These are phyloP conservation scores for Athrips mouffetella DNA, from an alignment of 2,888 invertebrate genomes.

Conservation along the genomic window DNA sequence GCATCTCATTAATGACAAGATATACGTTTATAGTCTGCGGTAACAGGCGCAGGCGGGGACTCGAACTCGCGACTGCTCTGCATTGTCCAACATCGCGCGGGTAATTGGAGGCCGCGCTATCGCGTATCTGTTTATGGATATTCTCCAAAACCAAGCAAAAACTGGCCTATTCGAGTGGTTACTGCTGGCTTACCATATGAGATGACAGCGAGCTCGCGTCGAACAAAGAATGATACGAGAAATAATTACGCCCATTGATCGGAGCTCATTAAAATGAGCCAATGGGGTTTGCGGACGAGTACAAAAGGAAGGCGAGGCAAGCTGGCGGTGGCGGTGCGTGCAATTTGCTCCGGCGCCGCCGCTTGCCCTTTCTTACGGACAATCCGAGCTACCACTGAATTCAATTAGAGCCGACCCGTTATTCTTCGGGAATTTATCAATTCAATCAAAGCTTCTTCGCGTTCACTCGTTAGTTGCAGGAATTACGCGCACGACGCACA, in stretches of 20 bases:
- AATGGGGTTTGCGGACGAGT: conserved; percentile 48
- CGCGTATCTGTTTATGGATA: conserved; percentile 50
- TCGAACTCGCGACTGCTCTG: conserved; percentile 33
- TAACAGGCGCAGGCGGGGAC: conserved; percentile 35
- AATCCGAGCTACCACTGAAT: conserved; percentile 58
- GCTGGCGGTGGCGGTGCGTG: conserved; percentile 39
- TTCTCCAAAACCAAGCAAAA: conserved; percentile 63
- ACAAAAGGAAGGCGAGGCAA: conserved; percentile 56
- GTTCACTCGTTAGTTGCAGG: conserved; percentile 31
- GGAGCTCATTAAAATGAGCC: conserved; percentile 70
- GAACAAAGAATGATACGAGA: conserved; percentile 69
- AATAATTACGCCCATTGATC: conserved; percentile 77
- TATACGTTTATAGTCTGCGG: conserved; percentile 44
- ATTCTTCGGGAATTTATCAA: conserved; percentile 49
- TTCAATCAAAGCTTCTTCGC: conserved; percentile 36
- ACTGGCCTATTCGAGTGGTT: conserved; percentile 29
- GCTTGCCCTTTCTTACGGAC: conserved; percentile 64
- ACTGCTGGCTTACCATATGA: conserved; percentile 41
- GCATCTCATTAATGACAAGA: conserved; percentile 21
- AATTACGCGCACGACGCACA: conserved; percentile 14
- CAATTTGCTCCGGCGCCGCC: conserved; percentile 69
- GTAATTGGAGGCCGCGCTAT: conserved; percentile 53
- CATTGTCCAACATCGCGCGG: conserved; percentile 50
- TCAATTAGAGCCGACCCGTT: conserved; percentile 61
- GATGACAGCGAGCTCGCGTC: conserved; percentile 62